Evolutionary conservation across 2,113 vertebrate species (phyloP).

Genomic region (Laticauda colubrina): DNA sequence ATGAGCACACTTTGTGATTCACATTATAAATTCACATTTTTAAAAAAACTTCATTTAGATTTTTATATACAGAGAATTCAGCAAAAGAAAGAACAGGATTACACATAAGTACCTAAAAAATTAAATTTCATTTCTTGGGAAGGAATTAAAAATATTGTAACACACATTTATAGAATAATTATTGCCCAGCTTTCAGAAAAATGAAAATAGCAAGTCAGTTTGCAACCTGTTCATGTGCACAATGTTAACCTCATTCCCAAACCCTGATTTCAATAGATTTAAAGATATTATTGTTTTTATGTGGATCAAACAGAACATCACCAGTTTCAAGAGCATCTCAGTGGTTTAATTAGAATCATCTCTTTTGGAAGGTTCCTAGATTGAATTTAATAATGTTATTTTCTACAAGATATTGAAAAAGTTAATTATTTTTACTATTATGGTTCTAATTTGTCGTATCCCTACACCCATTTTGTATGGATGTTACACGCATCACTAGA

Average conservation of each 20-base stretch:
- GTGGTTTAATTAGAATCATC: slow-evolving; percentile 2
- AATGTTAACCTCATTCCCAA: not conserved
- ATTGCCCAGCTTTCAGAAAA: not conserved
- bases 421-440: slow-evolving; percentile 5
- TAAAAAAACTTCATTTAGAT: slow-evolving; percentile 24
- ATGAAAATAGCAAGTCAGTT: not conserved
- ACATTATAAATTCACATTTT: slow-evolving; percentile 3
- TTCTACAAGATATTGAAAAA: slow-evolving; percentile 6
- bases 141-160: slow-evolving; percentile 11
- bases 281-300: not conserved
- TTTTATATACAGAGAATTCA: slow-evolving; percentile 34
- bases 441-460: slow-evolving; percentile 41
- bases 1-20: not conserved
- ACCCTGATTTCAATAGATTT: not conserved
- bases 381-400: not conserved
- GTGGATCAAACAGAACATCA: not conserved
- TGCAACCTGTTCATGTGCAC: fast-evolving
- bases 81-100: slow-evolving; percentile 29
- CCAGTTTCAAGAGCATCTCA: not conserved
- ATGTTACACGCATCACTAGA: not conserved
- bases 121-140: not conserved
- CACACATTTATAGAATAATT: not conserved
- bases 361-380: not conserved
- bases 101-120: slow-evolving; percentile 32
- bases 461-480: slow-evolving; percentile 20